phyloP scores from a whole-genome alignment of 1,140 invertebrate species.

The Saccostrea cuccullata region DNA sequence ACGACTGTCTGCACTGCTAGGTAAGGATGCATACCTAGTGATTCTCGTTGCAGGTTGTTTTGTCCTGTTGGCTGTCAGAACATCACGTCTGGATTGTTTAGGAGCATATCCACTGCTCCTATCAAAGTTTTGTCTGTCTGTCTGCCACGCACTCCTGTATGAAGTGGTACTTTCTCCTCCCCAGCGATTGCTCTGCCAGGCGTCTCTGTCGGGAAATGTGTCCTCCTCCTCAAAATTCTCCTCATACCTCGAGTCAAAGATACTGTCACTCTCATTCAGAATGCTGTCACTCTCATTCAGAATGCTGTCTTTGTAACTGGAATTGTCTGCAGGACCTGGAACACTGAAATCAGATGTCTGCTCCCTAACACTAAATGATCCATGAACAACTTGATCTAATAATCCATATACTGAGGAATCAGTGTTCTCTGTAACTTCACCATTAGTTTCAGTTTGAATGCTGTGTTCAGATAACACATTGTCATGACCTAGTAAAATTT shows the following conservation, averaged over 20 bases:
- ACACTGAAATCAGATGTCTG: neutral
- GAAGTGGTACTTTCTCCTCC: neutral
- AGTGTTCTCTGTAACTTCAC: neutral
- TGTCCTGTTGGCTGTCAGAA: neutral
- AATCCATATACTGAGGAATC: neutral
- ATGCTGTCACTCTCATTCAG: slow-evolving; percentile 2
- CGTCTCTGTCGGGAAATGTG: neutral
- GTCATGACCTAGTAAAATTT: neutral
- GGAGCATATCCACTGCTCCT: slow-evolving; percentile 15
- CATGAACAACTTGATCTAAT: neutral
- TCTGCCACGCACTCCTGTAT: slow-evolving; percentile 1
- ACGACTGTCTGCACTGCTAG: neutral
- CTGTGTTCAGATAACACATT: neutral
- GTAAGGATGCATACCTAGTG: neutral
- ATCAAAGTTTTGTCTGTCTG: neutral
- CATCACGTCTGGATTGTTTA: neutral
- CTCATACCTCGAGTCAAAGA: neutral
- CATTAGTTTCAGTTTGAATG: neutral
- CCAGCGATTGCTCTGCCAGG: neutral
- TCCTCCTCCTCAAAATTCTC: neutral
- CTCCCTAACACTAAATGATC: neutral
- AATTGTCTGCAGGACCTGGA: neutral
- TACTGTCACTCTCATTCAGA: slow-evolving; percentile 8
- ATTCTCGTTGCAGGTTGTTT: neutral
- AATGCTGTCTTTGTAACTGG: slow-evolving; percentile 7